Base-by-base conservation (phyloP, 2,113 vertebrate species). In the Noctilio leporinus region DNA sequence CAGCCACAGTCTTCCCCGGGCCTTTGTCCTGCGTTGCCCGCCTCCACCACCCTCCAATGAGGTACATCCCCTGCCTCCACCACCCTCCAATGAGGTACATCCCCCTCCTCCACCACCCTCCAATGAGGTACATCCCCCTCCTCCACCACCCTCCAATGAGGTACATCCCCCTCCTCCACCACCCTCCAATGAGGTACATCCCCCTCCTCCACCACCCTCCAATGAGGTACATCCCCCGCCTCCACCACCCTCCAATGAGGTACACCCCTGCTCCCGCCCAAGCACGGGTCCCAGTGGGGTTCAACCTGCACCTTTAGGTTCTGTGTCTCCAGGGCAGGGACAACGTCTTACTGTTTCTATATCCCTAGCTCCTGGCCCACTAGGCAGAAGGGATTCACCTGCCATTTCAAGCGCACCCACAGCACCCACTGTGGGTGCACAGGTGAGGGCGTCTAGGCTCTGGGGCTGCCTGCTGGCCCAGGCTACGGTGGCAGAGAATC, bases 231-330 rank as follows among this genome's bases (percentile, higher is more conserved):
- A 4, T 10, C 40, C 12, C 43, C 15, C 24, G 16, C 3, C 38
- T 3, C 43, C 49, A 4, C 40, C 49, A 84, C 55, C 24, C 17
- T 17, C 59, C 57, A n/a, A 59, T 6, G 12, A 17, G 45, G 45
- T 2, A 1, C 10, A 4, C 8, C 40, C 33, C 4, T 3, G 20
- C 20, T 43, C 35, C 0, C 6, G 0, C 38, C 35, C 30, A 49
- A 2, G 14, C 10, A 33, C 5, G 5, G 15, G 43, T 73, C 22
- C 40, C 2, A 0, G 3, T 16, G 43, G 10, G 0, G 1, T 26
- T n/a, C 59, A n/a, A 26, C 35, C 20, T 17, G 43, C 43, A 20
- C 12, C 20, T 53, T 7, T 16, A 77, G 11, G 20, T 38, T 86
- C 73, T 47, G 43, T 4, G 26, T 20, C 3, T 55, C 19, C 49